A percentile compares a stretch with the other conserved stretches of the same genome.
Conservation (phyloP, 2,797 vertebrate genomes). For the Petrocephalus sullivani region DNA sequence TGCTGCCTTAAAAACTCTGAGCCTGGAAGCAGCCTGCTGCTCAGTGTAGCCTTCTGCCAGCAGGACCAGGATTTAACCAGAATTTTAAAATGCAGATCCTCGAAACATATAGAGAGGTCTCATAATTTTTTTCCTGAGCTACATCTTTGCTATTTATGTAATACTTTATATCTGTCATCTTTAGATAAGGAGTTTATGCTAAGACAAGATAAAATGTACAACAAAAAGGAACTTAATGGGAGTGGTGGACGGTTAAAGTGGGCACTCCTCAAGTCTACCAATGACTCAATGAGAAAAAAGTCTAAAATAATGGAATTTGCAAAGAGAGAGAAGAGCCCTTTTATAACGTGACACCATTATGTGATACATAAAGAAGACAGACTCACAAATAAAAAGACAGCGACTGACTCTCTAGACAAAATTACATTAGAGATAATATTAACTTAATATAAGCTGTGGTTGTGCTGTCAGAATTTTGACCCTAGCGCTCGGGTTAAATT, state of each 20-base stretch:
- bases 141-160: background rate
- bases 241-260: background rate
- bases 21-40: too few relatives aligned
- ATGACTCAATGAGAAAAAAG: background rate
- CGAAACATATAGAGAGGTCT: too few relatives aligned
- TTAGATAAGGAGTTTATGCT: background rate
- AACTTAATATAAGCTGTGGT: background rate
- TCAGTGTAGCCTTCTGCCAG: too few relatives aligned
- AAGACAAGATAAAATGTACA: background rate
- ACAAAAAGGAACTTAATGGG: background rate
- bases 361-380: background rate
- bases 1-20: too few relatives aligned
- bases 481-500: background rate
- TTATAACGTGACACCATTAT: background rate
- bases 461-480: background rate
- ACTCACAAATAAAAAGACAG: conserved; percentile 3
- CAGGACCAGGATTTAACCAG: too few relatives aligned
- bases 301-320: background rate
- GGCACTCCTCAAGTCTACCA: background rate
- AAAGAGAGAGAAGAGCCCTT: background rate
- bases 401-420: background rate
- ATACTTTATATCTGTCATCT: background rate
- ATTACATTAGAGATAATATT: background rate
- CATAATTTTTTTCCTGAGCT: too few relatives aligned
- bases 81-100: too few relatives aligned